phyloP scores from a whole-genome alignment of 2,888 invertebrate species.

The Drosophila anomalipes region DNA sequence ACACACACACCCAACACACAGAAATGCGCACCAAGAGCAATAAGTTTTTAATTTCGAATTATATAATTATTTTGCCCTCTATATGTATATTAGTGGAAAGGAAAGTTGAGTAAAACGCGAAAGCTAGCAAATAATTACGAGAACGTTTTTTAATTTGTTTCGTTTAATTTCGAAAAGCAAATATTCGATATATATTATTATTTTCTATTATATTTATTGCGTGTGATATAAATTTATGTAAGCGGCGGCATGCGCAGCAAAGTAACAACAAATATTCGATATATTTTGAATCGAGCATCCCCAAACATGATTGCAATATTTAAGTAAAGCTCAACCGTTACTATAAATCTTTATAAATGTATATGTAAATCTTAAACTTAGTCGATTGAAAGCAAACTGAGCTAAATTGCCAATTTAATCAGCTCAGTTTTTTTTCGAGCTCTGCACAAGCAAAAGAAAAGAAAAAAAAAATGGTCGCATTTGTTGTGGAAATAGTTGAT shows the following conservation, averaged over 20 bases:
- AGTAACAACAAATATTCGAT: constrained; percentile 20
- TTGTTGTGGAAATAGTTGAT: constrained; percentile 36
- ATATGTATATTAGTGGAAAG: constrained; percentile 36
- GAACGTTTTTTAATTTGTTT: constrained; percentile 51
- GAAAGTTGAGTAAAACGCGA: constrained; percentile 16
- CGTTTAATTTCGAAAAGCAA: constrained; percentile 34
- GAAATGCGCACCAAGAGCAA: constrained; percentile 39
- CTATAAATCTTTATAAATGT: constrained; percentile 19
- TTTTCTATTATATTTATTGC: constrained; percentile 74
- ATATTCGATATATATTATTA: constrained; percentile 28
- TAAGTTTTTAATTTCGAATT: constrained; percentile 46
- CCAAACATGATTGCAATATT: constrained; percentile 47
- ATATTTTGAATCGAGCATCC: constrained; percentile 40
- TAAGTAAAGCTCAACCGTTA: constrained; percentile 29
- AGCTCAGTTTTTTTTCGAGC: constrained; percentile 72
- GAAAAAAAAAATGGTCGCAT: constrained; percentile 5
- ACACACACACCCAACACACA: constrained; percentile 9
- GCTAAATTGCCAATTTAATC: constrained; percentile 2
- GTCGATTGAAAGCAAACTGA: constrained; percentile 70
- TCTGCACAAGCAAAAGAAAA: constrained; percentile 35
- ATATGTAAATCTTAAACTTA: constrained; percentile 31
- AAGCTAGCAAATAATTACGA: constrained; percentile 19
- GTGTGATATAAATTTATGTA: constrained; percentile 80
- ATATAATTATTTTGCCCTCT: constrained; percentile 24
- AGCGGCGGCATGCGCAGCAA: constrained; percentile 47